These are phyloP conservation scores for Halcyon badia DNA, from an alignment of 2,797 vertebrate genomes.

Conservation along the genomic window DNA sequence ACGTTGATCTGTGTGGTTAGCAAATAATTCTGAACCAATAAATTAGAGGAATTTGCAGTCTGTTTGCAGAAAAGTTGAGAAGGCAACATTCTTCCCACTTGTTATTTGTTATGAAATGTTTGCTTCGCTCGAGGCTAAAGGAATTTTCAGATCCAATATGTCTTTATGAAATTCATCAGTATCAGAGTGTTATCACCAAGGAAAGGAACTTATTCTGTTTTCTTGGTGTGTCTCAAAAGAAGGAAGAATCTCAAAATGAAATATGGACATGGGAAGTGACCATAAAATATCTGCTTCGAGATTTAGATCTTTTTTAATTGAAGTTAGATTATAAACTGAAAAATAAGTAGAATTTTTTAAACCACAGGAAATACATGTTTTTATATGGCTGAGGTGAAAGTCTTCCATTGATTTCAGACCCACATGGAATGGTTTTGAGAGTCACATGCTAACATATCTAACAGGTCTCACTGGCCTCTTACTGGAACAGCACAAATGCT, in stretches of 20 bases:
- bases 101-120: not conserved
- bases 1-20: not conserved
- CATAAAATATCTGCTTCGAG: not conserved
- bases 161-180: slow-evolving; percentile 14
- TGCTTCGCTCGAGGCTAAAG: not conserved
- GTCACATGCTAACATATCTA: not conserved
- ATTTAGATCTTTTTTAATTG: not conserved
- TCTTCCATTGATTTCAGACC: not conserved
- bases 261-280: not conserved
- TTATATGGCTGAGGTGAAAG: not conserved
- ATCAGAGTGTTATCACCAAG: not conserved
- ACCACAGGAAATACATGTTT: not conserved
- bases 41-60: not conserved
- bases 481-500: not conserved
- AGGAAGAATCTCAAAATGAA: not conserved
- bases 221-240: not conserved
- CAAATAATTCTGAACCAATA: slow-evolving; percentile 23
- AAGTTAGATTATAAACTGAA: not conserved
- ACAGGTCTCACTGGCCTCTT: not conserved
- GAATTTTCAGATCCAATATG: not conserved
- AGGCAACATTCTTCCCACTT: not conserved
- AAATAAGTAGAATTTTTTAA: not conserved
- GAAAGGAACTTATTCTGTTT: not conserved
- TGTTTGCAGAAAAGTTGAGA: not conserved
- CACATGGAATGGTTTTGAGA: not conserved